These are phyloP conservation scores for Pelecanus crispus DNA, from an alignment of 2,113 vertebrate genomes.

Conservation along the genomic window DNA sequence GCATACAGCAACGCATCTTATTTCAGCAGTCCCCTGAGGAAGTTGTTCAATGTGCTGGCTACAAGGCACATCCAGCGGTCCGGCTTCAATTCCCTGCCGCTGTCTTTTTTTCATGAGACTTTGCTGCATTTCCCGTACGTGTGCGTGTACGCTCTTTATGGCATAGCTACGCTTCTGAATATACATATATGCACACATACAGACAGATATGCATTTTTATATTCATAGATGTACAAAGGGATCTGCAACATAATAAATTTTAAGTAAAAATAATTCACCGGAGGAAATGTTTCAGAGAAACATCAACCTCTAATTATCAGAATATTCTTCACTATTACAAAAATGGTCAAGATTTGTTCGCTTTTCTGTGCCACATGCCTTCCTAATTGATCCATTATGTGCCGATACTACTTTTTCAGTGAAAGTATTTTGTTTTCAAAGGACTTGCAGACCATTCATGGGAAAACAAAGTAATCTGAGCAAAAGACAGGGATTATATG, in stretches of 20 bases:
- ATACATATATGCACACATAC: background rate
- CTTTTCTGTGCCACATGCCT: background rate
- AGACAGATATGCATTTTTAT: fast-evolving
- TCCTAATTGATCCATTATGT: background rate
- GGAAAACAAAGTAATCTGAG: background rate
- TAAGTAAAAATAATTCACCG: background rate
- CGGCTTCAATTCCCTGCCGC: background rate
- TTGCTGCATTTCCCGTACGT: background rate
- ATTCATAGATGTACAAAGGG: fast-evolving
- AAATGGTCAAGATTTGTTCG: background rate
- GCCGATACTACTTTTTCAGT: background rate
- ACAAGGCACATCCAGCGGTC: fast-evolving
- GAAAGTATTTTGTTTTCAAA: background rate
- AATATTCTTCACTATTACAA: background rate
- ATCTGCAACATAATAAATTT: background rate
- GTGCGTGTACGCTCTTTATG: background rate
- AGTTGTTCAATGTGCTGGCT: background rate
- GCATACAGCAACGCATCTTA: background rate
- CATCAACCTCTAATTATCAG: background rate
- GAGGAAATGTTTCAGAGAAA: background rate
- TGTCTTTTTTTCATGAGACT: background rate
- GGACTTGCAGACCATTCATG: background rate
- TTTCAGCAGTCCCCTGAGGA: background rate
- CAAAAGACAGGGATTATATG: background rate
- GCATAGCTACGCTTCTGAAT: background rate